Conservation (phyloP, 2,888 invertebrate genomes). For the Pristionchus entomophagus region DNA sequence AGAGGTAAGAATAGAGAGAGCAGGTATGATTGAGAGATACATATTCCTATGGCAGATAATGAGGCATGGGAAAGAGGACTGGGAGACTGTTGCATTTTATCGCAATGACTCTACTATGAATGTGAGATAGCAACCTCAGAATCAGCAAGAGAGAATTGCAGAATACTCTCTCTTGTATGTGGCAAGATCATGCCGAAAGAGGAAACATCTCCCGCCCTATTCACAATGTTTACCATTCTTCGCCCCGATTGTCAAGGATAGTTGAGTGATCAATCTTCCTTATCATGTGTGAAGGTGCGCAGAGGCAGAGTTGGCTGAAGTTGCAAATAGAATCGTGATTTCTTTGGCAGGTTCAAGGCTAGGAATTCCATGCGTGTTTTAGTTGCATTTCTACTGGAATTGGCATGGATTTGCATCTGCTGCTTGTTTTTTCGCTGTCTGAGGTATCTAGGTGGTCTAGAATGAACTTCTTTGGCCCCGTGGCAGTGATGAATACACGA, state of each 20-base stretch:
- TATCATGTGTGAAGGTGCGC: neutral
- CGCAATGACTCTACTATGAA: neutral
- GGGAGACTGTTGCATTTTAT: neutral
- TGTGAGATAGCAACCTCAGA: too few relatives aligned
- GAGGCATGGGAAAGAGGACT: neutral
- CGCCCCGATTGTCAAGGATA: neutral
- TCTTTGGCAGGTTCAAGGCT: neutral
- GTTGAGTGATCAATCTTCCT: constrained; percentile 34
- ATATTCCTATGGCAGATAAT: neutral
- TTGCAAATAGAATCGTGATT: neutral
- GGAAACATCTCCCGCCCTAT: too few relatives aligned
- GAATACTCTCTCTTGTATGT: too few relatives aligned
- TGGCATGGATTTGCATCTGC: neutral
- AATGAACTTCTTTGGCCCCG: neutral
- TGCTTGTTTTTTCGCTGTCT: neutral
- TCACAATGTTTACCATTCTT: too few relatives aligned
- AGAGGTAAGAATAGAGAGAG: neutral
- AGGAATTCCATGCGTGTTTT: too few relatives aligned
- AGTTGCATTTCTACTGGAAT: too few relatives aligned
- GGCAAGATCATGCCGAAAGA: too few relatives aligned
- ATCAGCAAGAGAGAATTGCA: too few relatives aligned
- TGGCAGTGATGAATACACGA: neutral
- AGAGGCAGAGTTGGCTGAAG: neutral
- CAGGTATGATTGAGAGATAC: neutral
- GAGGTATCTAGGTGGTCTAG: neutral